Percentiles rank a stretch among this genome's conserved stretches.
Conservation (phyloP, 2,888 invertebrate species). For the Cepaea hortensis region DNA sequence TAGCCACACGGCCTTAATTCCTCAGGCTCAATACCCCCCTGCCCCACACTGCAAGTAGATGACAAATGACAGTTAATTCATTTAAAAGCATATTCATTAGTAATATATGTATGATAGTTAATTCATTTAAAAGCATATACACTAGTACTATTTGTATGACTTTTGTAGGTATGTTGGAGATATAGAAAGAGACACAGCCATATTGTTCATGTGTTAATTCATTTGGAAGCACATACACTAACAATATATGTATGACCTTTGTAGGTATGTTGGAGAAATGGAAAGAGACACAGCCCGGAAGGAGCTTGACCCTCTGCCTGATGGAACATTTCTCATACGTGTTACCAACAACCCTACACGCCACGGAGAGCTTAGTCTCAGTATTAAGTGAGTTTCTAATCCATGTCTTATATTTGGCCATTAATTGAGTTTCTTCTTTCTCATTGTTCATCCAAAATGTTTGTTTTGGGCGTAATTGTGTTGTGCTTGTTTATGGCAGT, state of each 20-base stretch:
- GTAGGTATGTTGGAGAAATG: constrained; percentile 74
- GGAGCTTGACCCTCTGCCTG: constrained; percentile 71
- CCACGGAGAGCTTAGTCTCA: constrained; percentile 75
- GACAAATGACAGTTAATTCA: too few relatives aligned
- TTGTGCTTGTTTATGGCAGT: too few relatives aligned
- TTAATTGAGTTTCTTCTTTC: background rate
- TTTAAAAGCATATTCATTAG: background rate
- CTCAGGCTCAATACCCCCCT: too few relatives aligned
- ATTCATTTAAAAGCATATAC: background rate
- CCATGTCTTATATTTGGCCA: background rate
- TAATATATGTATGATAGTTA: background rate
- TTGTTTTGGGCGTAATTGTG: too few relatives aligned
- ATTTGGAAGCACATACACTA: background rate
- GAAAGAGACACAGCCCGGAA: constrained; percentile 68
- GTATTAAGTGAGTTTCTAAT: constrained; percentile 74
- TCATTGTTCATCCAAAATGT: too few relatives aligned
- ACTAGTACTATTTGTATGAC: background rate
- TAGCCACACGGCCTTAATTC: too few relatives aligned
- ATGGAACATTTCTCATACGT: constrained; percentile 77
- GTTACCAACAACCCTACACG: constrained; percentile 71
- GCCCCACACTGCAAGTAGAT: too few relatives aligned
- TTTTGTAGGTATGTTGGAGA: constrained; percentile 71
- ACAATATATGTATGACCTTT: background rate
- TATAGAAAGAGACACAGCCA: constrained; percentile 69
- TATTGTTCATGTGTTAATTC: too few relatives aligned